Base-by-base conservation (phyloP, 2,888 invertebrate species). In the Timema cristinae region DNA sequence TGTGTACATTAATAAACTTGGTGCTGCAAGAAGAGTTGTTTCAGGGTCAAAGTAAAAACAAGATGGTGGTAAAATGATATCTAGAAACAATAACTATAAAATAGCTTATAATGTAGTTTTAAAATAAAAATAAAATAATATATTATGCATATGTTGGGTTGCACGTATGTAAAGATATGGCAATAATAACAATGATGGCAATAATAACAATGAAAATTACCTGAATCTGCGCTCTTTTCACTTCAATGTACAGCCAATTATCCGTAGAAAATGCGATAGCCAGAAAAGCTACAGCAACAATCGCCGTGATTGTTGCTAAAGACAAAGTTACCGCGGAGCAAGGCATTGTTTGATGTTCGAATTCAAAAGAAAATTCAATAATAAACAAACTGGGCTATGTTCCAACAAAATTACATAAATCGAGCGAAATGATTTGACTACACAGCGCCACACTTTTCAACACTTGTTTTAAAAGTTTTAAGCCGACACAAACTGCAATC, bases 241-340 rank as follows among this genome's bases (percentile, higher is more conserved):
- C 97, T 86, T 95, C 94, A 79, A 95, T 92, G 82, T 93, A 93
- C 80, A 95, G 88, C 97, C 97, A 97, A 87, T 97, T 97, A 86
- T 97, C 97, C 82, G 97, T 96, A 79, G 95, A 91, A 85, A 97
- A 96, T 79, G 96, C 95, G 83, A 97, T 95, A 80, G 94, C 91
- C 83, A 97, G 88, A 81, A 97, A 86, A 76, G 95, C 94, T 81
- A 96, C 93, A 79, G 96, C 95, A 82, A 97, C 91, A 83, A 97
- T 94, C 82, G 96, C 95, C 82, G 95, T 93, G 84, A 97, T 95
- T 81, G 97, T 96, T 79, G 96, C 96, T 85, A 97, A 88, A 83
- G 95, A 96, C 83, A 97, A 87, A 82, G 95, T 95, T 82, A 96
- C 93, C 81, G 97, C 95, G 80, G 94, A 94, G 86, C 95, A 95